Conservation (phyloP, 2,888 invertebrate genomes). For the Unio pictorum region DNA sequence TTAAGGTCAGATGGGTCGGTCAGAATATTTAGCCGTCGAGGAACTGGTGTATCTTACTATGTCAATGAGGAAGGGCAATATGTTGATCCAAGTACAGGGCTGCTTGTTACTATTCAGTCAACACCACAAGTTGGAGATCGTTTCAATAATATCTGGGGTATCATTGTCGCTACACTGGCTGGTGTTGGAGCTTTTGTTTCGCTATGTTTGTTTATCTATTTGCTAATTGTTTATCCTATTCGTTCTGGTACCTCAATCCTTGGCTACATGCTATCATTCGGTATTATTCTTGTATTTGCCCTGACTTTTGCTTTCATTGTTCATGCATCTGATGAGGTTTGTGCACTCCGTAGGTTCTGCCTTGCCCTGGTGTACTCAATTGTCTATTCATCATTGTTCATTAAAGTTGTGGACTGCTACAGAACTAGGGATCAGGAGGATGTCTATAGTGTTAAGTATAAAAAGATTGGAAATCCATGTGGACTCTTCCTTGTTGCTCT, state of each 20-base stretch:
- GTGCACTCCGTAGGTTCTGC: constrained; percentile 71
- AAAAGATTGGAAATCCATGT: constrained; percentile 66
- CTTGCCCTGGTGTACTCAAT: constrained; percentile 72
- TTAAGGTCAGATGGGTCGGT: constrained; percentile 23
- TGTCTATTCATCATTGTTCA: constrained; percentile 71
- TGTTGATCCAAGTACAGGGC: constrained; percentile 51
- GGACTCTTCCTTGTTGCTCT: constrained; percentile 69
- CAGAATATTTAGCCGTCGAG: constrained; percentile 24
- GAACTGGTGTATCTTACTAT: constrained; percentile 27
- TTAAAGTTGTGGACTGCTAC: constrained; percentile 72
- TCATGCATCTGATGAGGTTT: constrained; percentile 68
- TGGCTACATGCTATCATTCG: constrained; percentile 72
- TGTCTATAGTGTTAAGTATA: constrained; percentile 54
- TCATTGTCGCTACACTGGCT: constrained; percentile 66
- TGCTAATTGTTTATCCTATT: constrained; percentile 70
- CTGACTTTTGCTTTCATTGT: constrained; percentile 72
- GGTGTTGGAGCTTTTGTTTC: constrained; percentile 70
- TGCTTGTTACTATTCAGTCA: constrained; percentile 41
- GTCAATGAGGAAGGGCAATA: constrained; percentile 54
- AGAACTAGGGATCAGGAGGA: constrained; percentile 60
- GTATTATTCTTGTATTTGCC: constrained; percentile 70
- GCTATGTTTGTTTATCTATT: constrained; percentile 69
- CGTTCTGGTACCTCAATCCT: constrained; percentile 70
- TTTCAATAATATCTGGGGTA: constrained; percentile 70
- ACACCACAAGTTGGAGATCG: constrained; percentile 39